Evolutionary conservation across 92 coral and sea anemone genomes (phyloP), one percentile per base, ranked within the genome.

Genomic region (Porites evermanni): DNA sequence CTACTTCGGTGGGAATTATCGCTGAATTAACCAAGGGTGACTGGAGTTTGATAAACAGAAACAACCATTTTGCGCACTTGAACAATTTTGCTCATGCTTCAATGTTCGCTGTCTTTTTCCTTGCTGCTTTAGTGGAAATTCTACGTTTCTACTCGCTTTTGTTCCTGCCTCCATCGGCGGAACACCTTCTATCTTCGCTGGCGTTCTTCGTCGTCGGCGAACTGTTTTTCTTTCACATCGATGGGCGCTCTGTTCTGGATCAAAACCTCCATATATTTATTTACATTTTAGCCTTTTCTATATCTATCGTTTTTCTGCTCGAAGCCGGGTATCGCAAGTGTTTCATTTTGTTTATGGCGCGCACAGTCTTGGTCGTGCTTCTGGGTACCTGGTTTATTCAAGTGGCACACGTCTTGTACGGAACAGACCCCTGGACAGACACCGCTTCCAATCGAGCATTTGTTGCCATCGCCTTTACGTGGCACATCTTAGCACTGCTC

Each of bases 381-480:
- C 88, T 85, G 69, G 95, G 95, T 1, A 81, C 95, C 3, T 92
- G 95, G 95, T 89, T 92, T 44, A 47, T 92, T 23, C 95, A 92
- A 83, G 84, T 92, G n/a, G 95, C 88, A 2, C 85, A 89, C 44
- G 88, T 80, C 29, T 60, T 92, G 72, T 86, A 92, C 14, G 95
- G 95, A 0, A 7, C 38, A 2, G 32, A 70, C 1, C 95, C 95
- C 8, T 92, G 95, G 95, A 66, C 80, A 21, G 67, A 92, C 80
- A 86, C 26, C 70, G 6, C 38, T 5, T 72, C 88, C 11, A 92
- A 92, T 77, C 92, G 68, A 63, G 88, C 78, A n/a, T 81, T 92
- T 16, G 83, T 92, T 2, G 29, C 78, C 13, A 75, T 92, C 44
- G 88, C 66, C 14, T 92, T 92, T 64, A 67, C 95, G 6, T 92